Evolutionary conservation across 2,113 vertebrate species (phyloP), one percentile per base, ranked within the genome.

Genomic region (Pygoscelis antarcticus): DNA sequence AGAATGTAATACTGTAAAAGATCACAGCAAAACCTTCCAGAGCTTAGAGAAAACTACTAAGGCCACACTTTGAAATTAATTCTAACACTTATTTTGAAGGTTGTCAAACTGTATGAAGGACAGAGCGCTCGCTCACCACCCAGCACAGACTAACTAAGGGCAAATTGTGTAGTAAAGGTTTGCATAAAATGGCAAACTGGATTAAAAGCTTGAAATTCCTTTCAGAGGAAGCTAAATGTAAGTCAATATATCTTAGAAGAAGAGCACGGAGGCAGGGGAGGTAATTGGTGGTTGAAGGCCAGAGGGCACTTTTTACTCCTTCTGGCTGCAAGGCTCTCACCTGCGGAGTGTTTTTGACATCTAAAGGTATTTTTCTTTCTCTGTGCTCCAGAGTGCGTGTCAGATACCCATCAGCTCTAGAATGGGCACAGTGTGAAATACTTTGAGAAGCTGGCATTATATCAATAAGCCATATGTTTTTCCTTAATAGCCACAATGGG

Each of bases 391-490:
- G 72, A 87, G 34, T 52, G 47, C 57, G 25, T 4, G 30, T 94
- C 83, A 90, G 62, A 76, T 65, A 76, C 69, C 22, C 17, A 11
- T 85, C 87, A 83, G 51, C 29, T 91, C 75, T 55, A 21, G 22
- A 96, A 89, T 1, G 85, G 49, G 46, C 78, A 17, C 26, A 83
- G 84, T 6, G 1, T 77, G 95, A 94, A 93, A 74, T 40, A 66
- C 70, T 76, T 89, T n/a, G 83, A 85, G 70, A 89, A 87, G 62
- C 81, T 94, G 89, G 69, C 70, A 36, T 80, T 51, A 42, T 81
- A 89, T 84, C 89, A 85, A 62, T 88, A 88, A 93, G 82, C 81
- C 66, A 26, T 84, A 94, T 87, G 81, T 85, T 96, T 11, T 79
- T 70, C 62, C 96, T 91, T 91, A 94, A 93, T 51, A n/a, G 71